Conservation (phyloP, 2,888 invertebrate genomes). For the Sthenelais limicola region DNA sequence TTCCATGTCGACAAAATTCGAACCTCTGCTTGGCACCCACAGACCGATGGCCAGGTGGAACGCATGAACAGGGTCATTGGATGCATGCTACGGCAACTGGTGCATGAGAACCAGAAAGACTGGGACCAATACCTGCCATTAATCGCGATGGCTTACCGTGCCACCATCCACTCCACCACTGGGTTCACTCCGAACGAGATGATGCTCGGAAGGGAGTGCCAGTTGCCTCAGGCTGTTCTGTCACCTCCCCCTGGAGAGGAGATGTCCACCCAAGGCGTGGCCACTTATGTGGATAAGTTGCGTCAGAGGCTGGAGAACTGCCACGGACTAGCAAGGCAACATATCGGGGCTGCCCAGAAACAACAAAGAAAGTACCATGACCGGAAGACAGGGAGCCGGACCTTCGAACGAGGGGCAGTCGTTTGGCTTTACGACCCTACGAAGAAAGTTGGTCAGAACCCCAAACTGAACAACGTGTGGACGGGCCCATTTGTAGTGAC, state of each 20-base stretch:
- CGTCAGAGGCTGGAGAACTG: not conserved
- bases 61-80: too few species aligned
- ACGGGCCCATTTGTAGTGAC: constrained; percentile 15
- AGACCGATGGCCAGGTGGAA: not conserved
- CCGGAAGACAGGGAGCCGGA: not conserved
- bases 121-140: constrained; percentile 57
- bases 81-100: too few species aligned
- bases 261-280: not conserved
- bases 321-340: not conserved
- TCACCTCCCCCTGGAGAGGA: not conserved
- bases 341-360: not conserved
- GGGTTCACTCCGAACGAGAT: constrained; percentile 50
- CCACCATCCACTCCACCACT: constrained; percentile 49
- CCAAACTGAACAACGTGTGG: not conserved
- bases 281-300: not conserved
- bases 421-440: not conserved
- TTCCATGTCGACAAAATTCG: not conserved
- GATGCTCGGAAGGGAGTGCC: constrained; percentile 47
- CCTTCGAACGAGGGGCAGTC: not conserved
- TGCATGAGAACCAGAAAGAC: constrained; percentile 48
- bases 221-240: constrained; percentile 46
- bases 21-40: not conserved
- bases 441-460: not conserved
- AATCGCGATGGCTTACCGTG: constrained; percentile 54
- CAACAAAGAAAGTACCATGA: not conserved